Evolutionary conservation across 2,888 invertebrate genomes (phyloP).

Genomic region (Macaria notata): DNA sequence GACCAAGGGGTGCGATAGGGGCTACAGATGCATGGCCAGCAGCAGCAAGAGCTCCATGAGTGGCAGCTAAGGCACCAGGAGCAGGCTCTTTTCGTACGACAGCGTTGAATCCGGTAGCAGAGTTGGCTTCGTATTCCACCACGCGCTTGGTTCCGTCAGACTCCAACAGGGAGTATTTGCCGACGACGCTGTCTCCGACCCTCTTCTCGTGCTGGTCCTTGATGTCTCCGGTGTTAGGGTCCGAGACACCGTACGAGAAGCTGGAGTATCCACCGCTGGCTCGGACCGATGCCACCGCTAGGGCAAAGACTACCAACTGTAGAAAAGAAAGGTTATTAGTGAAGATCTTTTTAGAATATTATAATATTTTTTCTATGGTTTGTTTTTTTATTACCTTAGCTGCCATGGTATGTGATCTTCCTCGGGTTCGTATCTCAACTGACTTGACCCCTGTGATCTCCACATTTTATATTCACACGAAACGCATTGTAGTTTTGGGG

Average conservation of each 20-base stretch:
- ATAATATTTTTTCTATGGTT: not conserved
- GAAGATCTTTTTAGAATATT: no score
- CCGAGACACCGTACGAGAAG: slow-evolving; percentile 64
- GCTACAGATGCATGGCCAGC: slow-evolving; percentile 19
- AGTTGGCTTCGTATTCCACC: slow-evolving; percentile 77
- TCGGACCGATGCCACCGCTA: slow-evolving; percentile 49
- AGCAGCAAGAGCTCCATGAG: slow-evolving; percentile 32
- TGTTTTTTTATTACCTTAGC: slow-evolving; percentile 51
- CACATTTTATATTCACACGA: slow-evolving; percentile 60
- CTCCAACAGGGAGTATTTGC: slow-evolving; percentile 70
- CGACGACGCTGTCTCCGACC: slow-evolving; percentile 82
- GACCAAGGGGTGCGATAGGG: slow-evolving; percentile 24
- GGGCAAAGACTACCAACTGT: slow-evolving; percentile 57
- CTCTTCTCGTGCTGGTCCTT: slow-evolving; percentile 81
- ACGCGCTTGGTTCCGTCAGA: slow-evolving; percentile 82
- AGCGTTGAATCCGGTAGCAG: slow-evolving; percentile 60
- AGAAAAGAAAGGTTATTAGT: slow-evolving; percentile 34
- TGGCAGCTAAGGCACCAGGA: slow-evolving; percentile 20
- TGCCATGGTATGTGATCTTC: slow-evolving; percentile 50
- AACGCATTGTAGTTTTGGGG: slow-evolving; percentile 56
- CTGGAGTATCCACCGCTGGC: slow-evolving; percentile 56
- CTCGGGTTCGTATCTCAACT: slow-evolving; percentile 51
- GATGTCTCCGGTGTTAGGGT: slow-evolving; percentile 62
- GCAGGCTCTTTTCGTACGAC: slow-evolving; percentile 60
- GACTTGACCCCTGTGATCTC: slow-evolving; percentile 45